Conservation (phyloP, 2,888 invertebrate genomes). For the Melanostoma mellinum region DNA sequence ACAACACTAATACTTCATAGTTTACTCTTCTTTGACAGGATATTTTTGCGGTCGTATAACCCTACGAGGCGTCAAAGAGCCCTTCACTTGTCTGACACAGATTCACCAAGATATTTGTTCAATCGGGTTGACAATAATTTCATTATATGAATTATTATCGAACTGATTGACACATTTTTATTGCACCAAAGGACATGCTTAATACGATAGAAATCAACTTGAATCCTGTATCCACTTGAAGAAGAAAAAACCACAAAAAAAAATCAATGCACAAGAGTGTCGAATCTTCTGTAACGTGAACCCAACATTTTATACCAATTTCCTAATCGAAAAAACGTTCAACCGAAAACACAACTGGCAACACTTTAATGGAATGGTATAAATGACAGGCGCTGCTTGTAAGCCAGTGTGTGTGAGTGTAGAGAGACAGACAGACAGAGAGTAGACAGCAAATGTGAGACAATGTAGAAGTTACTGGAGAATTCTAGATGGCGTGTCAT, state of each 20-base stretch:
- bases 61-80: constrained; percentile 19
- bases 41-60: not conserved
- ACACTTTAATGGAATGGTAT: no score
- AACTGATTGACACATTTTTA: constrained; percentile 54
- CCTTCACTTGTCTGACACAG: constrained; percentile 57
- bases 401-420: no score
- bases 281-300: constrained; percentile 23
- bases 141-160: constrained; percentile 35
- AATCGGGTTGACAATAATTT: constrained; percentile 49
- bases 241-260: not conserved
- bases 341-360: no score
- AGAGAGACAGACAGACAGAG: no score
- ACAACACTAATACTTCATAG: no score
- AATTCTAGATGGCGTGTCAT: no score
- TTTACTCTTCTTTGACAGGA: no score
- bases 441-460: no score
- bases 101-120: constrained; percentile 32
- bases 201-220: not conserved
- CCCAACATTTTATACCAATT: no score
- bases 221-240: constrained; percentile 13
- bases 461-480: no score
- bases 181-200: constrained; percentile 22
- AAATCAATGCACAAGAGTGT: constrained; percentile 26
- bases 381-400: no score
- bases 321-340: no score